Evolutionary conservation across 2,888 invertebrate species (phyloP).

Genomic region (Ornithoptera priamus): DNA sequence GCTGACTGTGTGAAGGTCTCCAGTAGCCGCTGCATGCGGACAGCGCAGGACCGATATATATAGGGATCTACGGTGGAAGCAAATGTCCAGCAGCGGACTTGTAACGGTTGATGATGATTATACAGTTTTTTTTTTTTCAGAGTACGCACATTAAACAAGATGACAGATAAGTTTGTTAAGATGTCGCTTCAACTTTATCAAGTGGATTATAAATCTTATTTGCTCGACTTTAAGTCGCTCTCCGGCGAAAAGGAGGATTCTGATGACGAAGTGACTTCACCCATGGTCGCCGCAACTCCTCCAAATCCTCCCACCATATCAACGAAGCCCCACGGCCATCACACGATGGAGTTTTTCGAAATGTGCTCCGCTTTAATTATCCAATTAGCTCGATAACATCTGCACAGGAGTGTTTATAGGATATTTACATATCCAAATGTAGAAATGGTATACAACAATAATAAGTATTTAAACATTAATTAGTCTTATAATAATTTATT

Average conservation of each 20-base stretch:
- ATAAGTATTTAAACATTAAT: not conserved
- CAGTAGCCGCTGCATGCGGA: no score
- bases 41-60: no score
- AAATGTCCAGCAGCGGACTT: no score
- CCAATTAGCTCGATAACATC: conserved; percentile 92
- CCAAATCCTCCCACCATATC: conserved; percentile 45
- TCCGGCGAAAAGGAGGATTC: conserved; percentile 85
- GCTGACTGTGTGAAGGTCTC: no score
- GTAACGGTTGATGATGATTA: not conserved
- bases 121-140: conserved; percentile 57
- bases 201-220: conserved; percentile 98
- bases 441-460: not conserved
- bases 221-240: conserved; percentile 98
- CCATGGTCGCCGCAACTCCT: conserved; percentile 47
- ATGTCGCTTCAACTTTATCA: conserved; percentile 99
- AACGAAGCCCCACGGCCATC: conserved; percentile 84
- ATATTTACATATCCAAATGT: not conserved
- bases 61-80: no score
- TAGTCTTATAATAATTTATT: not conserved
- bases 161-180: conserved; percentile 92
- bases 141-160: conserved; percentile 93
- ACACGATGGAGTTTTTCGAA: conserved; percentile 99
- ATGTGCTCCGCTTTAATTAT: conserved; percentile 99
- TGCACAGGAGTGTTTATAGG: not conserved
- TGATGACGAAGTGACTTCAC: conserved; percentile 57